A percentile compares a stretch with the other conserved stretches of the same genome.
Evolutionary conservation across 2,888 invertebrate species (phyloP).

Genomic region (Anthrax anthrax): DNA sequence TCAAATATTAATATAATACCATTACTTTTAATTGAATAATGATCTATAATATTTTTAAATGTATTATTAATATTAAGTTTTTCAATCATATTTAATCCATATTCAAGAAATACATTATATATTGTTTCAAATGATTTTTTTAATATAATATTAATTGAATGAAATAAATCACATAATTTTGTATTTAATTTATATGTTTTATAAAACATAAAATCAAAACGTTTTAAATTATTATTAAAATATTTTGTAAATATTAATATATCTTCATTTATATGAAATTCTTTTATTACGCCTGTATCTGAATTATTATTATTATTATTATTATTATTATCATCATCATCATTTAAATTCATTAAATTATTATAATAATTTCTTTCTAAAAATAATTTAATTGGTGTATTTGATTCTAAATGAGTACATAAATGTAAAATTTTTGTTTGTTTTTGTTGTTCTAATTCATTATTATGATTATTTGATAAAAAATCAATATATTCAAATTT

Average conservation of each 20-base stretch:
- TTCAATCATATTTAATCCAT: slow-evolving; percentile 77
- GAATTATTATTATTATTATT: no score
- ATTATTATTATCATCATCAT: neutral
- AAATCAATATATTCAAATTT: no score
- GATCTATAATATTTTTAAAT: slow-evolving; percentile 58
- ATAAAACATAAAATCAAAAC: slow-evolving; percentile 93
- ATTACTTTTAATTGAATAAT: slow-evolving; percentile 17
- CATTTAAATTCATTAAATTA: neutral
- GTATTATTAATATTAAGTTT: slow-evolving; percentile 70
- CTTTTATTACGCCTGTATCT: no score
- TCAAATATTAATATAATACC: slow-evolving; percentile 94
- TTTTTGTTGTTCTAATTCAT: no score
- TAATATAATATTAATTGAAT: slow-evolving; percentile 74
- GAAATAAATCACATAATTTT: slow-evolving; percentile 72
- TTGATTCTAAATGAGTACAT: no score
- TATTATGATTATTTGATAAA: no score
- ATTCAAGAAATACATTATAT: slow-evolving; percentile 85
- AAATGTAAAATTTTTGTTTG: no score
- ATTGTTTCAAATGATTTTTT: slow-evolving; percentile 77
- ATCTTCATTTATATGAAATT: slow-evolving; percentile 83
- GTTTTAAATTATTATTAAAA: slow-evolving; percentile 86
- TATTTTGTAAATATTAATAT: slow-evolving; percentile 37
- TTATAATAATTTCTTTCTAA: neutral
- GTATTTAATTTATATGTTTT: slow-evolving; percentile 69
- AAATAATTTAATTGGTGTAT: neutral